Conservation (phyloP, 2,888 invertebrate genomes). For the Hirtodrosophila cameraria region DNA sequence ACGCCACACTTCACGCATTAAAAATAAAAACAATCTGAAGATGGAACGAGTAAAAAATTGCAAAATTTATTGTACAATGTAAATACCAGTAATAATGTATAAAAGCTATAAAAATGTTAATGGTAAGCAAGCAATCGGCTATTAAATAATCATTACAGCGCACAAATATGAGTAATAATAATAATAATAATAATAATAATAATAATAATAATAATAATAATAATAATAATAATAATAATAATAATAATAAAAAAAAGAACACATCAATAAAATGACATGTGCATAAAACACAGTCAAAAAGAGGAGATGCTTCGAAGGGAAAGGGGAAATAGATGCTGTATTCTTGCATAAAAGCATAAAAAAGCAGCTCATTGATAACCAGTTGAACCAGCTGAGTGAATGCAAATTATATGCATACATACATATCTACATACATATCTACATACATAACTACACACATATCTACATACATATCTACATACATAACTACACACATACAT, state of each 20-base stretch:
- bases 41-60: slow-evolving; percentile 11
- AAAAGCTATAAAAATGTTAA: slow-evolving; percentile 61
- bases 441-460: too few relatives aligned
- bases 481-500: too few relatives aligned
- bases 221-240: too few relatives aligned
- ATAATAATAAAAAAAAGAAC: slow-evolving; percentile 19
- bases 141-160: slow-evolving; percentile 67
- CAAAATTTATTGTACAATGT: slow-evolving; percentile 15
- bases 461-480: too few relatives aligned
- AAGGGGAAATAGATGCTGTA: not conserved
- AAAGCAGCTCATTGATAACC: slow-evolving; percentile 6
- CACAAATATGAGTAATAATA: slow-evolving; percentile 59
- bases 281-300: slow-evolving; percentile 20
- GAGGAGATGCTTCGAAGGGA: not conserved
- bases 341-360: too few relatives aligned
- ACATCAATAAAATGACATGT: slow-evolving; percentile 41
- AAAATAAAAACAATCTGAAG: slow-evolving; percentile 28
- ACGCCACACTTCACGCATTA: slow-evolving; percentile 50
- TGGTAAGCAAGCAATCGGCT: slow-evolving; percentile 47
- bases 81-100: slow-evolving; percentile 15
- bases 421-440: too few relatives aligned
- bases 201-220: slow-evolving; percentile 27
- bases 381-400: slow-evolving; percentile 5
- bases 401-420: slow-evolving; percentile 3
- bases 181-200: slow-evolving; percentile 18